Percentiles rank a stretch among this genome's conserved stretches.
phyloP scores from a whole-genome alignment of 2,113 vertebrate genomes.

The Mugil cephalus region DNA sequence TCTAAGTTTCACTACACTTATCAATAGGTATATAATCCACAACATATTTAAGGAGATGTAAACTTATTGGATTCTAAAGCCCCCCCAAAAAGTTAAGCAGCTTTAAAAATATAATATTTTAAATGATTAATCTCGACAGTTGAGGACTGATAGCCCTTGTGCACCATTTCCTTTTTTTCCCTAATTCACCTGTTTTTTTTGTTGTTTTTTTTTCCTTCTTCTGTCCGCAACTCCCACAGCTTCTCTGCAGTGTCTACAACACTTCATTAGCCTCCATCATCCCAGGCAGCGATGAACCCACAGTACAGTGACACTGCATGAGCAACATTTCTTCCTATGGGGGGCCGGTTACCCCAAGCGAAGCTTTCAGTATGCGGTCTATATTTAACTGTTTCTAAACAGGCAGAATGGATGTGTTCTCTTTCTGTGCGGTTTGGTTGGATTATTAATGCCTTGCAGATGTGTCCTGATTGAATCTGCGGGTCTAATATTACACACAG shows the following conservation, averaged over 20 bases:
- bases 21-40: too few relatives aligned
- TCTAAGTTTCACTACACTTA: neutral
- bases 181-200: conserved; percentile 15
- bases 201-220: conserved; percentile 10
- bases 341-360: conserved; percentile 8
- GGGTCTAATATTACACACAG: conserved; percentile 7
- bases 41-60: too few relatives aligned
- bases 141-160: conserved; percentile 8
- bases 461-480: conserved; percentile 48
- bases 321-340: conserved; percentile 24
- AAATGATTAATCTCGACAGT: neutral
- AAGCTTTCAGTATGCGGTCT: conserved; percentile 5
- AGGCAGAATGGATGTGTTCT: conserved; percentile 27
- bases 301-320: conserved; percentile 44
- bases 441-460: conserved; percentile 68
- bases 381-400: conserved; percentile 43
- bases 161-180: neutral
- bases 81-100: too few relatives aligned
- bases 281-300: conserved; percentile 16
- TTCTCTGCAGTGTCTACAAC: conserved; percentile 41
- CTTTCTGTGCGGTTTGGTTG: conserved; percentile 29
- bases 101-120: too few relatives aligned
- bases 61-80: too few relatives aligned
- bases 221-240: conserved; percentile 37
- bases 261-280: conserved; percentile 74